phyloP scores from a whole-genome alignment of 2,113 vertebrate species.

The Pyxicephalus adspersus region DNA sequence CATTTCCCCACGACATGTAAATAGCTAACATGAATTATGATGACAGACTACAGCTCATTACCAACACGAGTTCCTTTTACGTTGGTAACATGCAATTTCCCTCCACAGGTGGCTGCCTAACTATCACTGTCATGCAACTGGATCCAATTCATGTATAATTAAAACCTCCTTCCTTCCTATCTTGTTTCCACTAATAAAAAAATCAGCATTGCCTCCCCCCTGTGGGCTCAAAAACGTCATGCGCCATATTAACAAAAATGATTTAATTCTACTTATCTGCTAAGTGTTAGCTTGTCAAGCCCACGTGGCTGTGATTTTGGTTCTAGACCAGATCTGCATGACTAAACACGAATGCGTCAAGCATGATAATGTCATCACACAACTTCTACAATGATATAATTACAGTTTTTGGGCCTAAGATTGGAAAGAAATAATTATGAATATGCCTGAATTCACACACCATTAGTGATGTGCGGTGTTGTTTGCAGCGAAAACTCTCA shows the following conservation, averaged over 20 bases:
- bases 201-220: neutral
- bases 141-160: constrained; percentile 23
- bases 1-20: neutral
- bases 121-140: constrained; percentile 30
- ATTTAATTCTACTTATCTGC: constrained; percentile 5
- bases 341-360: no score
- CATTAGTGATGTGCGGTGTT: no score
- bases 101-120: constrained; percentile 26
- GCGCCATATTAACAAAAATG: constrained; percentile 12
- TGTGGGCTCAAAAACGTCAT: neutral
- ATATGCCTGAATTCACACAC: no score
- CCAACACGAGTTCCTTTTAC: neutral
- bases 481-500: no score
- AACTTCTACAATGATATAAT: no score
- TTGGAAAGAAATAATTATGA: no score
- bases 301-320: no score
- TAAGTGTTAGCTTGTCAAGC: neutral
- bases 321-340: no score
- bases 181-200: constrained; percentile 7
- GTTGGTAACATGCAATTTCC: neutral
- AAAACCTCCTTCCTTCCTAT: neutral
- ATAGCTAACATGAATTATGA: neutral
- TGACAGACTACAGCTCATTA: neutral
- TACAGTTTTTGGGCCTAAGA: no score
- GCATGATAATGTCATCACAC: no score